These are phyloP conservation scores for Nematostella vectensis DNA, from an alignment of 92 coral and sea anemone species.

Conservation along the genomic window DNA sequence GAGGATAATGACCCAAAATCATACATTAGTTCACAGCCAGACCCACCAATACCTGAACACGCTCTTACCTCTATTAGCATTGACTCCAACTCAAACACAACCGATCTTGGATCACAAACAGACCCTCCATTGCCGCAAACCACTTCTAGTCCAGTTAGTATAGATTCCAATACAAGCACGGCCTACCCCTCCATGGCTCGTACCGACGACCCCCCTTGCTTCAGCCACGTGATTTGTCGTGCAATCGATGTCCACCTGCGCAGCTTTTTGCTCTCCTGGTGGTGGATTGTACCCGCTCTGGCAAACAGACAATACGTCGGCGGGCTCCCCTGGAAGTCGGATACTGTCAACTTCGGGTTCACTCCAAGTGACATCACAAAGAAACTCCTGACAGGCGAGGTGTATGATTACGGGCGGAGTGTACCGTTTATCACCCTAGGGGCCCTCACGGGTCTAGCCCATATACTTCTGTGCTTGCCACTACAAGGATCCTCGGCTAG, in stretches of 20 bases:
- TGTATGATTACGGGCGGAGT: conserved; percentile 42
- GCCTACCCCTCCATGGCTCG: no score
- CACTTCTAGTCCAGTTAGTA: no score
- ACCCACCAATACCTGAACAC: no score
- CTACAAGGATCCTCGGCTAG: not conserved
- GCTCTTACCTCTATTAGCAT: no score
- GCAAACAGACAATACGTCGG: conserved; percentile 39
- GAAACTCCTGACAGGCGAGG: conserved; percentile 42
- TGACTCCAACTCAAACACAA: no score
- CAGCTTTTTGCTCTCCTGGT: conserved; percentile 22
- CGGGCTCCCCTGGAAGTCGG: conserved; percentile 67
- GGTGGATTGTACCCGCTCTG: conserved; percentile 61
- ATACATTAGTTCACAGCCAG: no score
- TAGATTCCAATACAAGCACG: no score
- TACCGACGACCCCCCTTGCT: no score
- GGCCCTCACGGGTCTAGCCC: conserved; percentile 26
- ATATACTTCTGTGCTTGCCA: conserved; percentile 17
- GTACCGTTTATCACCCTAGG: conserved; percentile 48
- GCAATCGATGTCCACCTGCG: conserved; percentile 28
- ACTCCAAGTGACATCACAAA: conserved; percentile 27
- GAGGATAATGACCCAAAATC: no score
- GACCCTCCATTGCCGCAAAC: no score
- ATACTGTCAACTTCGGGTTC: conserved; percentile 27
- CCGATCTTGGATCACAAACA: no score
- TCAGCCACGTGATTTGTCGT: conserved; percentile 5